Percentiles rank a stretch among this genome's conserved stretches.
phyloP scores from a whole-genome alignment of 2,113 vertebrate genomes.

The Chloroceryle aenea region DNA sequence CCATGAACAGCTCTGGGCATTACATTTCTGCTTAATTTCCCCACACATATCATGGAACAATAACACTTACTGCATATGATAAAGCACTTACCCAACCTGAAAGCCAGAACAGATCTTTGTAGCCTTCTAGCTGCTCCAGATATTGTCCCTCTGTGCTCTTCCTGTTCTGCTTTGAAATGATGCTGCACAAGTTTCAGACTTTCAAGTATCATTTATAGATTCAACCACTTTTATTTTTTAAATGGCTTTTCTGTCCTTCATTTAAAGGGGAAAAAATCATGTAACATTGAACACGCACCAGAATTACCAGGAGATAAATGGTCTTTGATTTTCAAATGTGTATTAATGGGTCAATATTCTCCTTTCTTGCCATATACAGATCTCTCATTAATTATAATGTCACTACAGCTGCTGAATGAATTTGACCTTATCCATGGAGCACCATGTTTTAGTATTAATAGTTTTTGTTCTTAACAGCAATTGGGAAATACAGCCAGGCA shows the following conservation, averaged over 20 bases:
- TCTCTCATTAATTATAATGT: conserved; percentile 54
- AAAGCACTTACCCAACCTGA: neutral
- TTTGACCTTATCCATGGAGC: conserved; percentile 37
- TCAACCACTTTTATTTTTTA: neutral
- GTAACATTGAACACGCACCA: neutral
- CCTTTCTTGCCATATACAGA: conserved; percentile 37
- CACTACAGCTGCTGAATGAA: conserved; percentile 11
- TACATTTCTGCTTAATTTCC: neutral
- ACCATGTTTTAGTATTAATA: conserved; percentile 36
- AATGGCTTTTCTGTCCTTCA: conserved; percentile 28
- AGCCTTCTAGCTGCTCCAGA: neutral
- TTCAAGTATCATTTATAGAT: conserved; percentile 6
- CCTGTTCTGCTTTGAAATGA: neutral
- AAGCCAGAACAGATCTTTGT: neutral
- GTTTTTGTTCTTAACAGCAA: conserved; percentile 46
- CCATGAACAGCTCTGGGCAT: neutral
- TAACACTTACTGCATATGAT: neutral
- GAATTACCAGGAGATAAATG: conserved; percentile 38
- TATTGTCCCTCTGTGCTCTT: neutral
- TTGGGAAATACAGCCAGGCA: conserved; percentile 28
- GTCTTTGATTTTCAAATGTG: conserved; percentile 53
- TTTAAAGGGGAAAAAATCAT: neutral
- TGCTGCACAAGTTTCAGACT: neutral
- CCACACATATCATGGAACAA: neutral
- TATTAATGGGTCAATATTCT: conserved; percentile 53